These are phyloP conservation scores for Sturnus vulgaris DNA, from an alignment of 2,113 vertebrate genomes.

Conservation along the genomic window DNA sequence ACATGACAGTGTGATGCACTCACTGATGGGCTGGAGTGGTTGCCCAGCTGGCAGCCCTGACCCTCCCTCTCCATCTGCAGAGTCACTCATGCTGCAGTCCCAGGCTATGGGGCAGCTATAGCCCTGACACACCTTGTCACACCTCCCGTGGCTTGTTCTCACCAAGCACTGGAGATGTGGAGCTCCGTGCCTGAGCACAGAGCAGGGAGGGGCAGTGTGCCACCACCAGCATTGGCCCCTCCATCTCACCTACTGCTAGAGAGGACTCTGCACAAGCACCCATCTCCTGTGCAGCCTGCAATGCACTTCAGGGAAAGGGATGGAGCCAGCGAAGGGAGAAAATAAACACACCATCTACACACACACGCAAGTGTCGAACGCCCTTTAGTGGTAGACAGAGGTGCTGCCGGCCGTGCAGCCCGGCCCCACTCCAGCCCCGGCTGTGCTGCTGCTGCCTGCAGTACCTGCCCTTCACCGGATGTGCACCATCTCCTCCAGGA, in stretches of 20 bases:
- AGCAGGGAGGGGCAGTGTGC: background rate
- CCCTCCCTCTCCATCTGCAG: background rate
- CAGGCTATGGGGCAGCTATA: background rate
- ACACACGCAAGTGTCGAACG: background rate
- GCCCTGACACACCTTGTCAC: background rate
- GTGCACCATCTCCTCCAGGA: constrained; percentile 81
- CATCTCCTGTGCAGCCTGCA: background rate
- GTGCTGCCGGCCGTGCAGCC: background rate
- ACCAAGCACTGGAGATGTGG: background rate
- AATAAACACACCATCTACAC: constrained; percentile 14
- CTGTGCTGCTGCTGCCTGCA: background rate
- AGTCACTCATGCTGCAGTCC: background rate
- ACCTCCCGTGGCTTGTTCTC: accelerated
- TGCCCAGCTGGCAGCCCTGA: background rate
- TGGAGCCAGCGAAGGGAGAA: background rate
- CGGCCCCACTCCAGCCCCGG: background rate
- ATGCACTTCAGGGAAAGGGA: background rate
- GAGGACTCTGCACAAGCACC: background rate
- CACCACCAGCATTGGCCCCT: background rate
- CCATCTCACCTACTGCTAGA: background rate
- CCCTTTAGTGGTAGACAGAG: constrained; percentile 52
- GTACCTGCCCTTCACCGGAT: constrained; percentile 71
- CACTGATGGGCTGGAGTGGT: background rate
- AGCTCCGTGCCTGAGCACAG: background rate
- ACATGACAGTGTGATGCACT: background rate